Evolutionary conservation across 2,113 vertebrate species (phyloP).

Genomic region (Carlito syrichta): DNA sequence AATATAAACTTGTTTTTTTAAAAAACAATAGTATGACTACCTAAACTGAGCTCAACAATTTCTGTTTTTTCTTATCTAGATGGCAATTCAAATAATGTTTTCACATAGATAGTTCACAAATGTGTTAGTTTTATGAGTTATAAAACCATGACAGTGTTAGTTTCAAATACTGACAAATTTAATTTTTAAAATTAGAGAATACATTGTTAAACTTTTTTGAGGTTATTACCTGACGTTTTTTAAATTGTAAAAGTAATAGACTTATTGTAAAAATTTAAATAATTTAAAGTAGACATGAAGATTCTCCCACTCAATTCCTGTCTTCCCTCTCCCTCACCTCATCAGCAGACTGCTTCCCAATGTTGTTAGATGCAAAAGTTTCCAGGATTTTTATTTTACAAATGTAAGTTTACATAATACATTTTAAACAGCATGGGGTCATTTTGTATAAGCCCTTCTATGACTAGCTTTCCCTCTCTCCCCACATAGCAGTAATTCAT

Average conservation of each 20-base stretch:
- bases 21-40: not conserved
- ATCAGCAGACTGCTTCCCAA: not conserved
- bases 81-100: not conserved
- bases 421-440: not conserved
- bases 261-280: not conserved
- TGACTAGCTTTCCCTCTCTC: not conserved
- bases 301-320: not conserved
- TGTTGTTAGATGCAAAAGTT: not conserved
- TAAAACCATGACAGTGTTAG: not conserved
- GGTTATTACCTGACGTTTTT: not conserved
- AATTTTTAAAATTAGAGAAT: not conserved
- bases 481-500: not conserved
- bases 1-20: not conserved
- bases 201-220: not conserved
- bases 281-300: not conserved
- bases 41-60: not conserved
- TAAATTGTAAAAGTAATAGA: not conserved
- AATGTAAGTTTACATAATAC: fast-evolving
- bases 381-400: not conserved
- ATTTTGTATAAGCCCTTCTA: not conserved
- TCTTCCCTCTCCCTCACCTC: not conserved
- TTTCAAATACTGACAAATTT: not conserved
- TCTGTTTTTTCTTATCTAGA: not conserved
- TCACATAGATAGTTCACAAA: not conserved
- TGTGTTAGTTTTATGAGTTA: not conserved